Base-by-base conservation (phyloP, 2,888 invertebrate genomes). In the Spilosoma lubricipeda region DNA sequence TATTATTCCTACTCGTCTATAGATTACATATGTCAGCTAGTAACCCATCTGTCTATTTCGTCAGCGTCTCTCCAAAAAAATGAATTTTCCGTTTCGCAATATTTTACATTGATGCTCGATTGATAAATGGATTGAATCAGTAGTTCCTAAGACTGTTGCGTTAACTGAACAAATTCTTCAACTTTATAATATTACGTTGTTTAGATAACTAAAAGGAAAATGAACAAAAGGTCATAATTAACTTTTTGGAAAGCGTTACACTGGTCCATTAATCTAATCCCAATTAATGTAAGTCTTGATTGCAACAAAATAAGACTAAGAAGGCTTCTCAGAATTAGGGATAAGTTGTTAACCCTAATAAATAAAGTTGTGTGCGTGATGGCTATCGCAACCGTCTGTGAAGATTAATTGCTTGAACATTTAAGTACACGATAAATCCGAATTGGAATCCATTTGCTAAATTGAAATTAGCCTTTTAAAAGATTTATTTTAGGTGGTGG, bases 311-410 rank as follows among this genome's bases (percentile, higher is more conserved):
- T 69, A 48, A 30, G 30, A 30, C 30, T 63, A 30, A 63, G 30
- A 8, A 30, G 18, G 18, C 30, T 73, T 73, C 69, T 42, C 56
- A 74, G 67, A 71, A 71, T 48, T 52, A 45, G 52, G 59, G 45
- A 56, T 30, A 30, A 64, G 33, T 69, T 59, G 65, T 59, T 33
- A 20, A 69, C 73, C 66, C 36, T 64, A 52, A 69, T 67, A 73
- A 70, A 73, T 65, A 52, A 69, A 73, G 64, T 64, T 36, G 36
- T 65, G 56, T 39, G 20, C 23, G 39, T 42, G 73, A 66, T 65
- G 30, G 36, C 39, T 65, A 73, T 69, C 73, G 52, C 13, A 13
- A 73, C 48, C 48, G 27, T 52, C 8, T 13, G 27, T 0, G 20
- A 36, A 27, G 48, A 48, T 48, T 73, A 65, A 71, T 65, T 65